Conservation (phyloP, 2,888 invertebrate genomes). For the Acanthopleura granulata region DNA sequence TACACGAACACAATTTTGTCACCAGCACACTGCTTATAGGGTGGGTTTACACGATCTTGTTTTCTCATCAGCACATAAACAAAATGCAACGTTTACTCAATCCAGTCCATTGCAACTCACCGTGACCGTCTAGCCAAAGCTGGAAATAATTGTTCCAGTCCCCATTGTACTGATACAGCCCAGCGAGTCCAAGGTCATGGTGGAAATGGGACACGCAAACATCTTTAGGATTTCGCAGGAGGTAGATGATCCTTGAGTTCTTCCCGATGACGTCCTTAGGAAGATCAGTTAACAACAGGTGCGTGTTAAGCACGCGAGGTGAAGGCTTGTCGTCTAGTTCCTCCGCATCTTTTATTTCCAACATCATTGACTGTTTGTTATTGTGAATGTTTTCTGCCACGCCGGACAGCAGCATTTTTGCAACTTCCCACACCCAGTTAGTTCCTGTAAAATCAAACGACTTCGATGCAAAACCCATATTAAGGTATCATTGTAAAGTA, state of each 20-base stretch:
- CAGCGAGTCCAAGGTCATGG: not conserved
- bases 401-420: not conserved
- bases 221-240: slow-evolving; percentile 14
- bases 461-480: too few species aligned
- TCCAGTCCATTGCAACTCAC: not conserved
- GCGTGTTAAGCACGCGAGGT: not conserved
- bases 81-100: too few species aligned
- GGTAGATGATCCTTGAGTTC: not conserved
- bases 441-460: not conserved
- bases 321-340: not conserved
- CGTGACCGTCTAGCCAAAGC: slow-evolving; percentile 7
- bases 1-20: too few species aligned
- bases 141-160: not conserved
- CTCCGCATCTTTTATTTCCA: not conserved
- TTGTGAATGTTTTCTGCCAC: not conserved
- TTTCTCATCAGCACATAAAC: too few species aligned
- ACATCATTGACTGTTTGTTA: not conserved
- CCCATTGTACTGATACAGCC: not conserved
- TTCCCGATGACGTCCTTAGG: not conserved
- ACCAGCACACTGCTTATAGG: too few species aligned
- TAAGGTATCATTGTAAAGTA: too few species aligned
- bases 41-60: too few species aligned
- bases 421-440: slow-evolving; percentile 15
- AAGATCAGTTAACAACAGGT: not conserved
- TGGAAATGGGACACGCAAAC: slow-evolving; percentile 13